These are phyloP conservation scores for Chloromyia formosa DNA, from an alignment of 2,888 invertebrate genomes.

Conservation along the genomic window DNA sequence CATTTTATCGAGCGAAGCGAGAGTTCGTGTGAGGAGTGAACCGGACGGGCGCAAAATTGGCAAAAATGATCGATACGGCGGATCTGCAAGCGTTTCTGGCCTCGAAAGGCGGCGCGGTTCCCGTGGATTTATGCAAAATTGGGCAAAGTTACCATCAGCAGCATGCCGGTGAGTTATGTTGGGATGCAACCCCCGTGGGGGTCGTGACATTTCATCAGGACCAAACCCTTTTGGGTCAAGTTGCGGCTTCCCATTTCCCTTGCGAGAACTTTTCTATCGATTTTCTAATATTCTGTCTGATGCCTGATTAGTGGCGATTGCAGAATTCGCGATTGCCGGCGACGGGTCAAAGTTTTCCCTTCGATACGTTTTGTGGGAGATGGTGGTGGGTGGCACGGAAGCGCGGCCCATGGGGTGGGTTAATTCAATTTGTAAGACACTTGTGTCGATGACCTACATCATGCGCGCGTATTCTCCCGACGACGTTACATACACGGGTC, in stretches of 20 bases:
- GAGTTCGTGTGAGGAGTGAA: background rate
- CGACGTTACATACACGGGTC: too few relatives aligned
- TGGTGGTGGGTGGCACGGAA: background rate
- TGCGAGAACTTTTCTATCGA: too few relatives aligned
- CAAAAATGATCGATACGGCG: constrained; percentile 54
- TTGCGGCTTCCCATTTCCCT: too few relatives aligned
- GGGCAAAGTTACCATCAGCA: constrained; percentile 53
- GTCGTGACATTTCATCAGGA: too few relatives aligned
- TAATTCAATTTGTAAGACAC: background rate
- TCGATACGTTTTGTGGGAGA: background rate
- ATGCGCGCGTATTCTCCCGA: too few relatives aligned
- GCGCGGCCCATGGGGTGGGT: background rate
- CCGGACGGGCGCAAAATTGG: background rate
- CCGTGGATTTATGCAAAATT: constrained; percentile 55
- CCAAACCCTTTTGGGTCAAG: too few relatives aligned
- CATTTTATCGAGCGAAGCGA: too few relatives aligned
- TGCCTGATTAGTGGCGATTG: too few relatives aligned
- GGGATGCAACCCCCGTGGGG: too few relatives aligned
- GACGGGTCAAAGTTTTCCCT: background rate
- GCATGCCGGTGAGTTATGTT: constrained; percentile 54
- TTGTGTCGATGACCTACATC: constrained; percentile 16
- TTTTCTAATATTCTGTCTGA: too few relatives aligned
- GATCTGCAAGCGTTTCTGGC: constrained; percentile 54
- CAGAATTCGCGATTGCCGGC: too few relatives aligned
- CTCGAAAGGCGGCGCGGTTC: constrained; percentile 54